Conservation (phyloP, 1,140 invertebrate genomes). For the Lethocerus indicus region DNA sequence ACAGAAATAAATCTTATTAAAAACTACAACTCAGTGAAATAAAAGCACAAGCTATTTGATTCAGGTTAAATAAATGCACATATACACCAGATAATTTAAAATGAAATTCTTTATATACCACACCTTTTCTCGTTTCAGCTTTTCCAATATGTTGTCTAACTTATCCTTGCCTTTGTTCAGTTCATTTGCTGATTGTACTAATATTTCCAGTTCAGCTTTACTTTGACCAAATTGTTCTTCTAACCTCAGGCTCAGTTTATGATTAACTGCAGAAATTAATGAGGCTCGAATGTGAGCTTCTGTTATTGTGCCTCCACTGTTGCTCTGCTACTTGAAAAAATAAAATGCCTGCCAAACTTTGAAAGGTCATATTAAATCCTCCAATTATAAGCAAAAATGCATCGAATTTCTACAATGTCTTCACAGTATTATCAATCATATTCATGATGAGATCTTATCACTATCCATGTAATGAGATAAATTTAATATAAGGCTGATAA, state of each 20-base stretch:
- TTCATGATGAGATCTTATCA: no score
- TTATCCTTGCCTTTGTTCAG: slow-evolving; percentile 68
- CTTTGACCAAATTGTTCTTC: slow-evolving; percentile 79
- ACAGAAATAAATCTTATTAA: no score
- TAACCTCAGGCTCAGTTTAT: slow-evolving; percentile 72
- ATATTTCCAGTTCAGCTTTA: slow-evolving; percentile 79
- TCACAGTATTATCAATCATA: no score
- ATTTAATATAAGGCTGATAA: no score
- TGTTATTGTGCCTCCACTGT: slow-evolving; percentile 60
- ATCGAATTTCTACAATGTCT: neutral
- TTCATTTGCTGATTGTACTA: slow-evolving; percentile 77
- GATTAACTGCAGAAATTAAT: slow-evolving; percentile 83
- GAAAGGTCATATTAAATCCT: neutral
- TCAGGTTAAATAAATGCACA: no score
- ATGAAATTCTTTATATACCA: neutral
- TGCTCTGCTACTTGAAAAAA: neutral
- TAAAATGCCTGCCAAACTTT: neutral
- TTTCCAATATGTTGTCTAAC: slow-evolving; percentile 63
- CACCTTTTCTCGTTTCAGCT: slow-evolving; percentile 68
- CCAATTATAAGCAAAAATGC: neutral
- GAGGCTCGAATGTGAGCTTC: slow-evolving; percentile 91
- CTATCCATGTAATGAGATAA: no score
- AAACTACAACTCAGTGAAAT: no score
- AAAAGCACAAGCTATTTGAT: no score
- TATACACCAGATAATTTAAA: no score